phyloP scores from a whole-genome alignment of 2,888 invertebrate genomes.

The Sepiola atlantica region DNA sequence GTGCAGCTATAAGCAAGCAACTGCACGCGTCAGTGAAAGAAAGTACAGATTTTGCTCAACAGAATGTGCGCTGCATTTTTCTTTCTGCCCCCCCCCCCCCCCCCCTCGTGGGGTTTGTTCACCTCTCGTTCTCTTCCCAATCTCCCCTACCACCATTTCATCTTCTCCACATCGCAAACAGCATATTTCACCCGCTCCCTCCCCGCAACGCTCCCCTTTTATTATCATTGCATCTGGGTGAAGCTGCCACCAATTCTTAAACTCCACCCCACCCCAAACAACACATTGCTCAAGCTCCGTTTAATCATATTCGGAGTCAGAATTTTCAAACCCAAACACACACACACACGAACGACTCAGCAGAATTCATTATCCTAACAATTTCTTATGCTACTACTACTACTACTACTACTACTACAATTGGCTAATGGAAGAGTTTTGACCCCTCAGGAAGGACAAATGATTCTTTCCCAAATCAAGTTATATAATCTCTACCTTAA shows the following conservation, averaged over 20 bases:
- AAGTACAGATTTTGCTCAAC: no score
- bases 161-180: background rate
- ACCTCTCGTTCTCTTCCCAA: background rate
- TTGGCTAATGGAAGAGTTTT: background rate
- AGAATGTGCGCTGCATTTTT: background rate
- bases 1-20: no score
- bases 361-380: background rate
- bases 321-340: background rate
- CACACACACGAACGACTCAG: background rate
- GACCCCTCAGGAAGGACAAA: background rate
- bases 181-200: background rate
- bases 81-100: background rate
- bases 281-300: background rate
- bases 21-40: no score
- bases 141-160: background rate
- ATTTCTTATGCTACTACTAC: no score
- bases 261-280: background rate
- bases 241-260: background rate
- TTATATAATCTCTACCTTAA: no score
- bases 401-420: background rate
- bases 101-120: no score
- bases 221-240: background rate
- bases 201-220: background rate
- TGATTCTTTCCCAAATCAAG: background rate
- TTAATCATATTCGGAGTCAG: background rate